These are phyloP conservation scores for Drosophila kurseongensis DNA, from an alignment of 1,140 invertebrate genomes.

Conservation along the genomic window DNA sequence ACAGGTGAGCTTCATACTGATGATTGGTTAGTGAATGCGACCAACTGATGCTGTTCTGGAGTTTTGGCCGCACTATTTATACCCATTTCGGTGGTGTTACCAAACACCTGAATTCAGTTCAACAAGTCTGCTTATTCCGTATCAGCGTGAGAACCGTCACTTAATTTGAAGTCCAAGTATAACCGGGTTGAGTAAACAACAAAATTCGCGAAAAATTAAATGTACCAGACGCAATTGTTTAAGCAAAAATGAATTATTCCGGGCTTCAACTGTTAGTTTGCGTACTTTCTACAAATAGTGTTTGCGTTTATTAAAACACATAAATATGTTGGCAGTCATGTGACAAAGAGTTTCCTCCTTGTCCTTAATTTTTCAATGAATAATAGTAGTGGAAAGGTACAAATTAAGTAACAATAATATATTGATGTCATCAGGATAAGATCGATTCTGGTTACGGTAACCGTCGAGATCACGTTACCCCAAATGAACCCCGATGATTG, in stretches of 20 bases:
- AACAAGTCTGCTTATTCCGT: not conserved
- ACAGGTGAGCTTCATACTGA: constrained; percentile 6
- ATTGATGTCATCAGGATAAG: no score
- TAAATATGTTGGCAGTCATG: not conserved
- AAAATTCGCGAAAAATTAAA: constrained; percentile 4
- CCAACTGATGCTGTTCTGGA: constrained; percentile 32
- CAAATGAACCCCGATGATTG: no score
- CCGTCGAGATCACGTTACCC: no score
- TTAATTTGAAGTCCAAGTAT: not conserved
- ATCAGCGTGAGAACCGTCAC: constrained; percentile 21
- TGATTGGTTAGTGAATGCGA: not conserved
- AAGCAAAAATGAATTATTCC: not conserved
- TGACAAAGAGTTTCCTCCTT: not conserved
- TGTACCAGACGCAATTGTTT: constrained; percentile 14
- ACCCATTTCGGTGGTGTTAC: not conserved
- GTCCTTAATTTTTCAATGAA: no score
- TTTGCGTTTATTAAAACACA: not conserved
- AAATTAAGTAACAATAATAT: no score
- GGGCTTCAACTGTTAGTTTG: not conserved
- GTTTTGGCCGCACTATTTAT: constrained; percentile 13
- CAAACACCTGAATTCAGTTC: not conserved
- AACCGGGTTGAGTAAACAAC: constrained; percentile 8
- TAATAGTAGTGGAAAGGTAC: no score
- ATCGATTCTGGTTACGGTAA: no score
- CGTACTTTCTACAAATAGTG: not conserved